A percentile compares a stretch with the other conserved stretches of the same genome.
Conservation (phyloP, 2,797 vertebrate genomes). For the Gadopsis marmoratus region DNA sequence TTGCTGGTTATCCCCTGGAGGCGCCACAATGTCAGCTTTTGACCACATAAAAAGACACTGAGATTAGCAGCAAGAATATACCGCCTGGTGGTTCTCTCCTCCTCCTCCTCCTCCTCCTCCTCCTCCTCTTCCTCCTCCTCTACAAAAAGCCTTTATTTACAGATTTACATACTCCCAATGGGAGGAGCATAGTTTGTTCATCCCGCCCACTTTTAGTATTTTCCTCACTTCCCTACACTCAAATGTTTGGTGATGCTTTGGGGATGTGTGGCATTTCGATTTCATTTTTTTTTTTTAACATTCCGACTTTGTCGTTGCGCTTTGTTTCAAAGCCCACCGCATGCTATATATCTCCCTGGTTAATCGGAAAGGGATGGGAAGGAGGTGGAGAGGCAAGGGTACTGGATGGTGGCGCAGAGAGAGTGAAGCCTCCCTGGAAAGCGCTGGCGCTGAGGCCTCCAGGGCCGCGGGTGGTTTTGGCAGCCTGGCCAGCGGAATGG, state of each 20-base stretch:
- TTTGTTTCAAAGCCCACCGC: constrained; percentile 46
- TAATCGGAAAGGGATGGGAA: constrained; percentile 49
- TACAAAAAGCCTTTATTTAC: constrained; percentile 72
- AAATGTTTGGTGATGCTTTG: constrained; percentile 60
- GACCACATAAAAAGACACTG: constrained; percentile 74
- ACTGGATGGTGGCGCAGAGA: constrained; percentile 61
- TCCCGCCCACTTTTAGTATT: constrained; percentile 69
- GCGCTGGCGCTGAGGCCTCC: constrained; percentile 81
- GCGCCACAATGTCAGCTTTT: constrained; percentile 70
- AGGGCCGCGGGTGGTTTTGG: constrained; percentile 86
- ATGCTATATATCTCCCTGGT: constrained; percentile 52
- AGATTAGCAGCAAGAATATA: constrained; percentile 76
- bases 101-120: constrained; percentile 48
- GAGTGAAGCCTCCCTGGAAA: constrained; percentile 80
- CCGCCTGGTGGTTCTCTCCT: constrained; percentile 65
- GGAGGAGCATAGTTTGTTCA: constrained; percentile 79
- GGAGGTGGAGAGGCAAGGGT: constrained; percentile 27
- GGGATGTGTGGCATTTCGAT: constrained; percentile 63
- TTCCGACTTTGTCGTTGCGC: constrained; percentile 10
- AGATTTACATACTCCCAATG: constrained; percentile 76
- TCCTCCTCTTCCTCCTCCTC: not conserved
- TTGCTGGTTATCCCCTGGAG: constrained; percentile 62
- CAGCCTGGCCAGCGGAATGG: constrained; percentile 81
- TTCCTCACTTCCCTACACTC: constrained; percentile 63
- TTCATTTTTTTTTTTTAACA: constrained; percentile 24